Conservation (phyloP, 2,888 invertebrate species). For the Scaptomyza parva region DNA sequence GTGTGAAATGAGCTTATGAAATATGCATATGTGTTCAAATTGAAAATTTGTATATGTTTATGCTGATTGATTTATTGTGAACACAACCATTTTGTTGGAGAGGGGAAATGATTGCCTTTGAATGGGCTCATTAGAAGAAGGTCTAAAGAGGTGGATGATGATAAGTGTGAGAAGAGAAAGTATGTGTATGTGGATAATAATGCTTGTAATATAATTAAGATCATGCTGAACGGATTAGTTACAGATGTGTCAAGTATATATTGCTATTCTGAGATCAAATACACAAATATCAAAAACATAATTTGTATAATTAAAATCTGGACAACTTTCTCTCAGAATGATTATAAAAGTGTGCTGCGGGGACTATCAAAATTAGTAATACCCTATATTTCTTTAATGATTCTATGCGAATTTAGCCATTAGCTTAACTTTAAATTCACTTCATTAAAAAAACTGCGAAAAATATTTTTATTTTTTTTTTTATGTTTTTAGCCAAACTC, state of each 20-base stretch:
- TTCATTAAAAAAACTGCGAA: slow-evolving; percentile 67
- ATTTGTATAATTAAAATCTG: not conserved
- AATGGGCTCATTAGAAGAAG: slow-evolving; percentile 29
- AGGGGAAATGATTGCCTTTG: slow-evolving; percentile 9
- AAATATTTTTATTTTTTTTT: slow-evolving; percentile 38
- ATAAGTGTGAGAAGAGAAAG: slow-evolving; percentile 20
- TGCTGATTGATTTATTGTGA: slow-evolving; percentile 24
- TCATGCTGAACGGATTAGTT: not conserved
- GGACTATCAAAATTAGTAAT: slow-evolving; percentile 39
- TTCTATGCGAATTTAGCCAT: slow-evolving; percentile 59
- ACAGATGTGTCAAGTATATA: not conserved
- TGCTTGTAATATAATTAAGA: not conserved
- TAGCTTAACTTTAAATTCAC: slow-evolving; percentile 57
- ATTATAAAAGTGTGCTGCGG: not conserved
- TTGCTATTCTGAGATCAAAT: not conserved
- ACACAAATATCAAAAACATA: not conserved
- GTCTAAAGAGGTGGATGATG: not conserved
- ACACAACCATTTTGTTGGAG: not conserved
- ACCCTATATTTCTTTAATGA: slow-evolving; percentile 58
- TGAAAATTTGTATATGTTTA: slow-evolving; percentile 18
- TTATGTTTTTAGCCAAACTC: slow-evolving; percentile 52
- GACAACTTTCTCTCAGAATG: not conserved
- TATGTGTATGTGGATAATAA: not conserved
- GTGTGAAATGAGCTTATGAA: slow-evolving; percentile 43
- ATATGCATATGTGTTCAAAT: slow-evolving; percentile 37